A percentile compares a stretch with the other conserved stretches of the same genome.
Evolutionary conservation across 2,113 vertebrate genomes (phyloP).

Genomic region (Albula goreensis): DNA sequence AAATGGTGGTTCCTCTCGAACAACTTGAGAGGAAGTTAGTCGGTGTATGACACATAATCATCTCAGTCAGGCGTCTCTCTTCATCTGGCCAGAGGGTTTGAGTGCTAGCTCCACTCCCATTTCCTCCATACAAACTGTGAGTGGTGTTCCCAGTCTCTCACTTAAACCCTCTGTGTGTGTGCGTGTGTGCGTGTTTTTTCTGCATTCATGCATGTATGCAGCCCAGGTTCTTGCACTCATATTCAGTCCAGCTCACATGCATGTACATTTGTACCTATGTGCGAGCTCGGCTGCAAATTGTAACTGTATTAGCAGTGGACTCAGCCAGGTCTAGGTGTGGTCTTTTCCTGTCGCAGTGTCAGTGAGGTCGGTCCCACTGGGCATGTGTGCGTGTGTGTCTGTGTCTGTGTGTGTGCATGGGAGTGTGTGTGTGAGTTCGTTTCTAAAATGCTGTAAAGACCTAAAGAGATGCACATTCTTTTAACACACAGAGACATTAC

Average conservation of each 20-base stretch:
- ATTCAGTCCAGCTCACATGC: too few species aligned
- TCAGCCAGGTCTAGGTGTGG: neutral
- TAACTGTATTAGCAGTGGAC: neutral
- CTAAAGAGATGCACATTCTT: neutral
- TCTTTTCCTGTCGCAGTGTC: neutral
- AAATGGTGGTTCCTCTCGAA: neutral
- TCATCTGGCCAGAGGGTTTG: neutral
- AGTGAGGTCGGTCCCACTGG: neutral
- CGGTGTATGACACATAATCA: neutral
- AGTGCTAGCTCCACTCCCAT: neutral
- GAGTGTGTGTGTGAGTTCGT: neutral
- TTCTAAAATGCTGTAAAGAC: neutral
- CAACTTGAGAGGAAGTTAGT: neutral
- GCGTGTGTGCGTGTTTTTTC: conserved; percentile 22
- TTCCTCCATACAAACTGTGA: neutral
- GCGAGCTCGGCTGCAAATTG: neutral
- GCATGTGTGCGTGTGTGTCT: neutral
- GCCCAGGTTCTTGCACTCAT: too few species aligned
- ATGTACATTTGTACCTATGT: neutral
- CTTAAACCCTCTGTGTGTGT: conserved; percentile 17
- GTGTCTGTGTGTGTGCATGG: neutral
- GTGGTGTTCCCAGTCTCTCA: neutral
- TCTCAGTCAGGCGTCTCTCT: neutral
- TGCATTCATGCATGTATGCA: neutral
- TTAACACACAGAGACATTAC: neutral